Percentiles rank a stretch among this genome's conserved stretches.
Evolutionary conservation across 2,797 vertebrate genomes (phyloP).

Genomic region (Chrysocyon brachyurus): DNA sequence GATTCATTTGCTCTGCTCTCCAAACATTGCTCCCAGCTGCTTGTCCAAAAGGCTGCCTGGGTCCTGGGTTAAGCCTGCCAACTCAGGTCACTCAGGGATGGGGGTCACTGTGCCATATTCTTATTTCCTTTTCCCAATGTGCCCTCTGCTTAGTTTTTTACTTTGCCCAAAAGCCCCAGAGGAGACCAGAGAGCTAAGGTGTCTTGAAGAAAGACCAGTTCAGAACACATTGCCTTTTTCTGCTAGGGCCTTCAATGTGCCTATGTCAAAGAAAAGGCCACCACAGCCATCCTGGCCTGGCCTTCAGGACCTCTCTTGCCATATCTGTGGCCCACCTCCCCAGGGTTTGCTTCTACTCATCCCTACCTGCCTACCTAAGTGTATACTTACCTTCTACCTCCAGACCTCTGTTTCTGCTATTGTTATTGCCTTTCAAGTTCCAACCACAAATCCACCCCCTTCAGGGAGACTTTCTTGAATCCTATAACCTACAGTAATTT

Average conservation of each 20-base stretch:
- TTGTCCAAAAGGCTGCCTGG: background rate
- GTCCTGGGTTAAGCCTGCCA: background rate
- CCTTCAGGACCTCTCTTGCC: background rate
- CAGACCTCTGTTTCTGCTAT: background rate
- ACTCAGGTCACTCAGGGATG: background rate
- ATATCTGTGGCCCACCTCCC: background rate
- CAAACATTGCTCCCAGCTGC: background rate
- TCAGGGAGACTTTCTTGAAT: background rate
- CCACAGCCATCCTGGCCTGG: background rate
- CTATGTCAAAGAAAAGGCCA: background rate
- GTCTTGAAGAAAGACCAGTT: background rate
- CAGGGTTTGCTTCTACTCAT: background rate
- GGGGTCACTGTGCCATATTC: background rate
- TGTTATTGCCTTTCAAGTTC: background rate
- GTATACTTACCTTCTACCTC: background rate
- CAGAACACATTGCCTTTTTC: background rate
- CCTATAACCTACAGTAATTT: background rate
- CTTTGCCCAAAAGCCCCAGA: background rate
- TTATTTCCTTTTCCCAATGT: background rate
- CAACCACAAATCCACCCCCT: no score
- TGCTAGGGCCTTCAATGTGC: background rate
- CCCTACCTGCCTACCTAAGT: background rate
- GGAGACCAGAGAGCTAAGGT: background rate
- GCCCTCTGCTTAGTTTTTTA: background rate
- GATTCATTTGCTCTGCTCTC: background rate